A percentile compares a stretch with the other conserved stretches of the same genome.
These are phyloP conservation scores for Hydrophis major DNA, from an alignment of 2,797 vertebrate species.

Conservation along the genomic window DNA sequence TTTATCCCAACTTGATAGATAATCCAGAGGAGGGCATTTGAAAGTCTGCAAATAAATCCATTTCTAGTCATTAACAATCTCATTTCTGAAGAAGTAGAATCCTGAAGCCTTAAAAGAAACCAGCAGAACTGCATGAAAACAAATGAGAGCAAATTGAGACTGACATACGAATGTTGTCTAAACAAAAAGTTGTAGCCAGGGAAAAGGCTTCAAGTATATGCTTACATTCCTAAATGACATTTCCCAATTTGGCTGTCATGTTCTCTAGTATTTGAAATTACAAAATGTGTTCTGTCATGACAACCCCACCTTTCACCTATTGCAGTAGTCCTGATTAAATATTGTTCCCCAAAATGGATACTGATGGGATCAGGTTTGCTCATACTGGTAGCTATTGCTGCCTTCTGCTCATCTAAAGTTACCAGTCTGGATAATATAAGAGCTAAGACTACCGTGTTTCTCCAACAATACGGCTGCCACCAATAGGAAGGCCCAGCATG, in stretches of 20 bases:
- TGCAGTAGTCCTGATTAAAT: neutral
- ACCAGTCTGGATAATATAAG: neutral
- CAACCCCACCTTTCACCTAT: neutral
- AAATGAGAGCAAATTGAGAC: neutral
- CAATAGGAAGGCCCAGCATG: too few relatives aligned
- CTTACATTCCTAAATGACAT: neutral
- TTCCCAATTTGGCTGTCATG: neutral
- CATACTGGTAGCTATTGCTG: neutral
- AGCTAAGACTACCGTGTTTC: neutral
- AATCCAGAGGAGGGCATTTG: neutral
- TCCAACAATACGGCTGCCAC: too few relatives aligned
- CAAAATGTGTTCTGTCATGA: neutral
- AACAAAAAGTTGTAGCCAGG: neutral
- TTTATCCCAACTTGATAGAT: neutral
- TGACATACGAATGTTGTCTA: neutral
- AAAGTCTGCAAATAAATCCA: neutral
- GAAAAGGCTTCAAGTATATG: neutral
- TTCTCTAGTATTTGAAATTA: neutral
- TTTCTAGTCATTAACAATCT: neutral
- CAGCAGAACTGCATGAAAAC: neutral
- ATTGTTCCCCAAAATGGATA: neutral
- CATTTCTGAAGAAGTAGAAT: neutral
- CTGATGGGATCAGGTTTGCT: neutral
- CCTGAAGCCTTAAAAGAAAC: neutral
- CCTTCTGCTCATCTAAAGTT: neutral